Evolutionary conservation across 2,888 invertebrate genomes (phyloP).

Genomic region (Cataglyphis rosenhaueri): DNA sequence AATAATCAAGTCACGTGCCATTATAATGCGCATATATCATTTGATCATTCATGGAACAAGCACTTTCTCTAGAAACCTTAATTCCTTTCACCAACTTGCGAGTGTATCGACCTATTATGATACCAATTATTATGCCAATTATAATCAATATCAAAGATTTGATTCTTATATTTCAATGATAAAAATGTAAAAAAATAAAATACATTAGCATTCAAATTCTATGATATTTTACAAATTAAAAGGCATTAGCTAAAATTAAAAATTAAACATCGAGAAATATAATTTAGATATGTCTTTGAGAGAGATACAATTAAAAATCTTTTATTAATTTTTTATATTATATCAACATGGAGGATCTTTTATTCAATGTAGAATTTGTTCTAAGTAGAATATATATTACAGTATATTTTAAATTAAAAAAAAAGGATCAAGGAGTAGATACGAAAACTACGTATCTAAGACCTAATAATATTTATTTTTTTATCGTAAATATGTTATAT

Average conservation of each 20-base stretch:
- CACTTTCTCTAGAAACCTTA: conserved; percentile 44
- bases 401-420: background rate
- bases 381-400: background rate
- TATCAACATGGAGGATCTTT: background rate
- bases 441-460: background rate
- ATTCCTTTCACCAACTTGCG: conserved; percentile 8
- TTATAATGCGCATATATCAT: background rate
- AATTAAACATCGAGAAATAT: background rate
- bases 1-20: background rate
- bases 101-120: background rate
- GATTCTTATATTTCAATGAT: background rate
- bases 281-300: background rate
- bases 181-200: background rate
- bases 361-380: background rate
- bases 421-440: background rate
- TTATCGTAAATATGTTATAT: conserved; percentile 57
- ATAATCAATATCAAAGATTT: background rate
- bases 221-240: background rate
- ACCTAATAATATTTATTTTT: conserved; percentile 64
- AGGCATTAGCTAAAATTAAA: background rate
- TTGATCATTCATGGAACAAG: conserved; percentile 17
- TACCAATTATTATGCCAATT: background rate
- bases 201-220: background rate
- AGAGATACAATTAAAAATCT: background rate
- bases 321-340: background rate